Evolutionary conservation across 1,140 invertebrate genomes (phyloP), one percentile per base, ranked within the genome.

Genomic region (Drosophila kepulauana): DNA sequence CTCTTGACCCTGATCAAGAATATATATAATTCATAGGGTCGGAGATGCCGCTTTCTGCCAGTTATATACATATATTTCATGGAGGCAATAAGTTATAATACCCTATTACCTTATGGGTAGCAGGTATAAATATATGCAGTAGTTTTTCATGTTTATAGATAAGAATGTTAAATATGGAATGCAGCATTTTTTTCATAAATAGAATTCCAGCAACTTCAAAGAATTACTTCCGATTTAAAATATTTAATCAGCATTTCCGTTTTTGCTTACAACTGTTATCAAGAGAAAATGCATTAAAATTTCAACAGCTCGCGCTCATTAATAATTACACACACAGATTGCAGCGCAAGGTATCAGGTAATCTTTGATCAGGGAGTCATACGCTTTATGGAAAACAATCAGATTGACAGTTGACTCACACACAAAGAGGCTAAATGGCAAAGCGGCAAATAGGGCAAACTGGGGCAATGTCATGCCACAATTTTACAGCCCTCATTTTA

Each of bases 381-480:
- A 54, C 51, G 7, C 35, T 35, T 54, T 54, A 54, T 54, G 13
- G 5, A 5, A 13, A n/a, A 15, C 28, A 33, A 54, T 54, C 51
- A 54, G 51, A 54, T 54, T 30, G 51, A 11, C 33, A 41, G 54
- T 41, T 57, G 54, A 59, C n/a, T 56, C 62, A 71, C 68, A 38
- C 62, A 71, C 68, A 35, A 56, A 54, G 38, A 52, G 28, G 13
- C 45, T 41, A 54, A 54, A 62, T 46, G 61, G 43, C 6, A 41
- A 64, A 71, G 25, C 16, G 28, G 30, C 28, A 56, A 41, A 13
- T 8, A 28, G 16, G 13, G 15, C 2, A 35, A 63, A 63, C 49
- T 72, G 54, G 69, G 16, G 33, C 69, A 72, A 66, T 58, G 54
- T 51, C 63, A 52, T 58, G 69, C 43, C 43, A 65, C 45, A 66